Evolutionary conservation across 2,797 vertebrate genomes (phyloP), one percentile per base, ranked within the genome.

Genomic region (Platalea minor): DNA sequence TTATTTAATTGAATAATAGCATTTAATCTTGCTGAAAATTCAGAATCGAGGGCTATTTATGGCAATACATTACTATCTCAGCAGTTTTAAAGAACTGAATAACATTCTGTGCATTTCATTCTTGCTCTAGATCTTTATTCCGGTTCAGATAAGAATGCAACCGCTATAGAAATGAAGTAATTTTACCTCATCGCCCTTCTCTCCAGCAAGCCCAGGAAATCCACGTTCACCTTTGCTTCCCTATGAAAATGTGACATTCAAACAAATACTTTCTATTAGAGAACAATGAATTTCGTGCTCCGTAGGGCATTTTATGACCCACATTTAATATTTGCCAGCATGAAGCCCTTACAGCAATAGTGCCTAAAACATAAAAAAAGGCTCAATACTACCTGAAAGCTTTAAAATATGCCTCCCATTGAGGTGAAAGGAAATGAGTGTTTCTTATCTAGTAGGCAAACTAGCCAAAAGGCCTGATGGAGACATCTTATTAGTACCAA

Each of bases 211-310:
- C 16, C 99, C 99, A 93, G 99, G 98, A 97, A 99, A 99, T 57
- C 99, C 99, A 95, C 99, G 98, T 96, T 99, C 99, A 94, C 99
- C 99, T 98, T 99, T 99, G 92, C 97, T 98, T 94, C 99, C 99
- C 99, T 99, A 86, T 82, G 91, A 97, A 97, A 89, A 96, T 7
- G 89, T 51, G 61, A 96, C 59, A 93, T 86, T 92, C n/a, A 64
- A 90, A 80, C 39, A 93, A 92, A 91, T 37, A 86, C 11, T 75
- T 73, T 70, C 14, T 80, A 54, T 83, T 63, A 85, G 65, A 88
- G 23, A 84, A 75, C 9, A 76, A 26, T 7, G 7, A 89, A 72
- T 79, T 68, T 51, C 33, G 59, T 48, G 26, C 13, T 68, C 35
- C 59, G 7, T 7, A 91, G 35, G 31, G 41, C 45, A 70, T 57